phyloP scores from a whole-genome alignment of 2,113 vertebrate species.

The Rafetus swinhoei region DNA sequence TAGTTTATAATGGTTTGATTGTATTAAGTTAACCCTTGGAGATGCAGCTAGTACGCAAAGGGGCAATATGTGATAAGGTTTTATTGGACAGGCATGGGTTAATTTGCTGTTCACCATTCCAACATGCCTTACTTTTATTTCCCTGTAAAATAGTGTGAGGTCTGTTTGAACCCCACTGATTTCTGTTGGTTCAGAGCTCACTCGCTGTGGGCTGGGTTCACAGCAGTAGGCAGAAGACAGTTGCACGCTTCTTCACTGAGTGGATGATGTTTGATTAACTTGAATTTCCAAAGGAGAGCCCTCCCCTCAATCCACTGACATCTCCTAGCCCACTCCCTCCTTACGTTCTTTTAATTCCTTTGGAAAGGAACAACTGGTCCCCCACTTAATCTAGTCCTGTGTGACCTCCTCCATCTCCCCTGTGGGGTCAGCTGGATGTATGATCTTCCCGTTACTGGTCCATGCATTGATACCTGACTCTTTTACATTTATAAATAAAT shows the following conservation, averaged over 20 bases:
- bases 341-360: background rate
- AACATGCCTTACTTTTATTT: background rate
- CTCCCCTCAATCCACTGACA: accelerated
- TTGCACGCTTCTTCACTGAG: background rate
- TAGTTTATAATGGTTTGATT: background rate
- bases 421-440: background rate
- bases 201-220: background rate
- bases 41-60: background rate
- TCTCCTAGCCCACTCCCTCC: background rate
- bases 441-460: no score
- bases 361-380: background rate
- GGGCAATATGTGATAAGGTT: background rate
- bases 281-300: background rate
- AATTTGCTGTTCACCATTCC: background rate
- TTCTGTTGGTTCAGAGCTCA: background rate
- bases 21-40: background rate
- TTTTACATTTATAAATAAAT: no score
- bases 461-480: no score
- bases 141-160: background rate
- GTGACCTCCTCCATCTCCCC: background rate
- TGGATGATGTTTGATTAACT: background rate
- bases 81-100: background rate
- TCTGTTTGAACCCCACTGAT: background rate
- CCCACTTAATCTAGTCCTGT: background rate
- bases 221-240: background rate